A percentile compares a stretch with the other conserved stretches of the same genome.
Conservation (phyloP, 2,888 invertebrate genomes). For the Augochlorella aurata region DNA sequence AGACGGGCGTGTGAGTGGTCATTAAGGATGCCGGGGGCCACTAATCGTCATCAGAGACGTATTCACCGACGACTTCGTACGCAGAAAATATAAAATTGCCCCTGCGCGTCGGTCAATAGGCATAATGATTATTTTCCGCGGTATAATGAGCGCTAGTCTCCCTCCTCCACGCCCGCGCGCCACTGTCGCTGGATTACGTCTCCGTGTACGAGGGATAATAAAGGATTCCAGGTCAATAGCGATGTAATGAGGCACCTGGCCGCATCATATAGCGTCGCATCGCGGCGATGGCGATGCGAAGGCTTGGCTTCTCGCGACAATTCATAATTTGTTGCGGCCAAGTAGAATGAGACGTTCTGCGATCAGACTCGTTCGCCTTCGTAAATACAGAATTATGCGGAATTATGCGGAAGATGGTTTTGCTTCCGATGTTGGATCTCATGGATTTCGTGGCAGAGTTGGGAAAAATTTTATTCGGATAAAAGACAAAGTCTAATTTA, state of each 20-base stretch:
- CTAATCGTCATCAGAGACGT: conserved; percentile 78
- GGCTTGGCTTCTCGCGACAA: conserved; percentile 19
- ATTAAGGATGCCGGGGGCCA: conserved; percentile 74
- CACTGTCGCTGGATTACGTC: conserved; percentile 47
- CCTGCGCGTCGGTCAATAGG: conserved; percentile 71
- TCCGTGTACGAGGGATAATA: conserved; percentile 72
- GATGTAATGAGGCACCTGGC: conserved; percentile 75
- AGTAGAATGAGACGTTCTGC: conserved; percentile 5
- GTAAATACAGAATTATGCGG: neutral
- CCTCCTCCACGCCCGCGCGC: conserved; percentile 45
- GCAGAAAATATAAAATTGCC: conserved; percentile 75
- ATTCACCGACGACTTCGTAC: conserved; percentile 72
- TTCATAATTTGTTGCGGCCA: neutral
- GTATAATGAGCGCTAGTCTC: conserved; percentile 72
- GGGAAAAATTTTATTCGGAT: too few species aligned
- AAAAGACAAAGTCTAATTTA: too few species aligned
- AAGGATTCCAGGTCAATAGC: conserved; percentile 78
- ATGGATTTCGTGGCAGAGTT: too few species aligned
- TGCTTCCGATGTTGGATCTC: too few species aligned
- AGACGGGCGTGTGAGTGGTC: conserved; percentile 59
- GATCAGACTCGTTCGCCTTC: neutral
- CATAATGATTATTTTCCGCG: conserved; percentile 78
- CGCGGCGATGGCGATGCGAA: conserved; percentile 44
- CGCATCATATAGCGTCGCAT: conserved; percentile 51
- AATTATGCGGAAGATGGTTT: neutral